phyloP scores from a whole-genome alignment of 2,113 vertebrate species.

The Terrapene triunguis region DNA sequence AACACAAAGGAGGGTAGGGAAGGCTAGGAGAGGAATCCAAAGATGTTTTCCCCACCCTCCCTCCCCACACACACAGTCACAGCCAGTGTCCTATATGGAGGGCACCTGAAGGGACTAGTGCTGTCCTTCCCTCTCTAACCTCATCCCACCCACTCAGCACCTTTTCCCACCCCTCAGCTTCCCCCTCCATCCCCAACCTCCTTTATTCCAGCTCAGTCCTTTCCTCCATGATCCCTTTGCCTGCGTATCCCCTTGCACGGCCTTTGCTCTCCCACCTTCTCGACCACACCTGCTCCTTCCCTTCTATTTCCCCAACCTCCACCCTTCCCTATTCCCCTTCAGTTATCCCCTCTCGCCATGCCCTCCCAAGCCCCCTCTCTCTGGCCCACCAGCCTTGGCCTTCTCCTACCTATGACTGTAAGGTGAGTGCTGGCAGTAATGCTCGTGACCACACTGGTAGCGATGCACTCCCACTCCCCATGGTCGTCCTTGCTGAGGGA shows the following conservation, averaged over 20 bases:
- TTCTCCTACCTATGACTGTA: constrained; percentile 91
- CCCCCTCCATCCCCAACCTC: neutral
- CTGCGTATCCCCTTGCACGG: neutral
- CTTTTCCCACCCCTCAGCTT: neutral
- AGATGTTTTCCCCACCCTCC: neutral
- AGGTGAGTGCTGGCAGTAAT: constrained; percentile 99
- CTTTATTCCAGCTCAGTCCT: neutral
- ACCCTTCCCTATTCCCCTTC: neutral
- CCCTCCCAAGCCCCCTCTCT: neutral
- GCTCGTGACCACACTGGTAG: constrained; percentile 98
- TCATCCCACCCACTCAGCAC: neutral
- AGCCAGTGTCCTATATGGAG: too few relatives aligned
- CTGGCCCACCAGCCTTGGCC: neutral
- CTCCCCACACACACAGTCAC: neutral
- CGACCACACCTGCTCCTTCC: neutral
- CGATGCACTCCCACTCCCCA: constrained; percentile 98
- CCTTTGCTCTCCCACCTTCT: neutral
- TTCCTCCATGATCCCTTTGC: neutral
- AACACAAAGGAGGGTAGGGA: neutral
- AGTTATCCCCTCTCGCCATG: accelerated
- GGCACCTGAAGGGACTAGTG: neutral
- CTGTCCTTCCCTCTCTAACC: neutral
- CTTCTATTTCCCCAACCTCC: neutral
- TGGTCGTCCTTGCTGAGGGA: constrained; percentile 99
- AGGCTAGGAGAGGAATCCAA: neutral